These are phyloP conservation scores for Mesorhabditis spiculigera DNA, from an alignment of 2,888 invertebrate genomes.

Conservation along the genomic window DNA sequence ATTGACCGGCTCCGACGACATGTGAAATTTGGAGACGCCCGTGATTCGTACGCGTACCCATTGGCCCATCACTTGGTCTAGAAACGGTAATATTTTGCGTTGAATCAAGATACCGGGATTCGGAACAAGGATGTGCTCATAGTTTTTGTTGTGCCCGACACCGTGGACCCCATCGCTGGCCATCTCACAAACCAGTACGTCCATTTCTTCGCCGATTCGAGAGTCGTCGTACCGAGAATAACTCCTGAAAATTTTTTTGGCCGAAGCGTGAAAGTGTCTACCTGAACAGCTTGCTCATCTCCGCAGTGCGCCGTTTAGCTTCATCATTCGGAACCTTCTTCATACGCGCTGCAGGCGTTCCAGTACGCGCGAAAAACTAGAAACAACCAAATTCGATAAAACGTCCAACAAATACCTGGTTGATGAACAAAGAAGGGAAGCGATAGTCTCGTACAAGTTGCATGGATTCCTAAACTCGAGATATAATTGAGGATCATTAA, in stretches of 20 bases:
- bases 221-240: slow-evolving; percentile 71
- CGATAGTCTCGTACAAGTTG: slow-evolving; percentile 77
- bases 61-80: slow-evolving; percentile 34
- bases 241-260: slow-evolving; percentile 8
- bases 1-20: slow-evolving; percentile 49
- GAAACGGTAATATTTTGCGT: neutral
- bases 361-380: slow-evolving; percentile 86
- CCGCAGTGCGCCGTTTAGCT: slow-evolving; percentile 85
- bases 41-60: slow-evolving; percentile 43
- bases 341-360: slow-evolving; percentile 91
- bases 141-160: slow-evolving; percentile 90
- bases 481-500: slow-evolving; percentile 61
- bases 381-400: neutral
- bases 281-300: slow-evolving; percentile 77
- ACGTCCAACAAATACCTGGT: slow-evolving; percentile 68
- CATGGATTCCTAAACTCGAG: slow-evolving; percentile 16
- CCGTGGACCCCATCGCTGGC: slow-evolving; percentile 84
- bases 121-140: slow-evolving; percentile 73
- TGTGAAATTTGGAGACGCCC: slow-evolving; percentile 51
- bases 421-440: slow-evolving; percentile 87
- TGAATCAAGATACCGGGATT: neutral
- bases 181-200: slow-evolving; percentile 84
- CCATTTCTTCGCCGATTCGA: slow-evolving; percentile 60
- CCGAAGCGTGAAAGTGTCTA: slow-evolving; percentile 69
- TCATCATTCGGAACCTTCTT: slow-evolving; percentile 62